A percentile compares a stretch with the other conserved stretches of the same genome.
phyloP scores from a whole-genome alignment of 2,888 invertebrate genomes.

The Maniola hyperantus region DNA sequence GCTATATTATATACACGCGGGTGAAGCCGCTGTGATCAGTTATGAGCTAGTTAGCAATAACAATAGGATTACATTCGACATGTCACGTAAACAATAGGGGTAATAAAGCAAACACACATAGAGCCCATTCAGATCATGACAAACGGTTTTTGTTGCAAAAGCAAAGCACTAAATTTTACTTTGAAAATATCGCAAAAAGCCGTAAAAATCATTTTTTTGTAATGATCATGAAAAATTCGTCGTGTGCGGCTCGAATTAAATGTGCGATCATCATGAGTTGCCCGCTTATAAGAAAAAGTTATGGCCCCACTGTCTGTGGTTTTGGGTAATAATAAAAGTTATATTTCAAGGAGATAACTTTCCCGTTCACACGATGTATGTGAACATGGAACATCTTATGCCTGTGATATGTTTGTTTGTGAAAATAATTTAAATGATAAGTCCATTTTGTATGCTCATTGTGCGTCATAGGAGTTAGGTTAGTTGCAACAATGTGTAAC shows the following conservation, averaged over 20 bases:
- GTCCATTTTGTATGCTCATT: slow-evolving; percentile 27
- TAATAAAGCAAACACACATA: no score
- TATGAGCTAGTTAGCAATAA: no score
- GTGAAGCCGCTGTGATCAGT: no score
- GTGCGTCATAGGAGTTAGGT: slow-evolving; percentile 14
- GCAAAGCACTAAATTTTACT: no score
- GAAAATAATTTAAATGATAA: slow-evolving; percentile 24
- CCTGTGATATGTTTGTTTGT: slow-evolving; percentile 57
- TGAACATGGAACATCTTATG: slow-evolving; percentile 35
- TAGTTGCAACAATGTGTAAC: slow-evolving; percentile 2
- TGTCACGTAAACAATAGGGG: no score
- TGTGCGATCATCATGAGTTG: not conserved
- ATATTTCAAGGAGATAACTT: slow-evolving; percentile 17
- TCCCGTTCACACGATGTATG: slow-evolving; percentile 4
- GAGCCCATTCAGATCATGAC: no score
- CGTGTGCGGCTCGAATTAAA: not conserved
- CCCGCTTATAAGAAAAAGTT: not conserved
- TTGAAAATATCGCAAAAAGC: no score
- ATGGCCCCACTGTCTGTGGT: not conserved
- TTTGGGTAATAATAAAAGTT: slow-evolving; percentile 7
- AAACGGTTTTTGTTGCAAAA: no score
- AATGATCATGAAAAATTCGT: not conserved
- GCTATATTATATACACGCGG: no score
- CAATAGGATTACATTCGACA: no score
- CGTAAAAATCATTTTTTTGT: not conserved